These are phyloP conservation scores for Tenodera sinensis DNA, from an alignment of 2,888 invertebrate species.

Conservation along the genomic window DNA sequence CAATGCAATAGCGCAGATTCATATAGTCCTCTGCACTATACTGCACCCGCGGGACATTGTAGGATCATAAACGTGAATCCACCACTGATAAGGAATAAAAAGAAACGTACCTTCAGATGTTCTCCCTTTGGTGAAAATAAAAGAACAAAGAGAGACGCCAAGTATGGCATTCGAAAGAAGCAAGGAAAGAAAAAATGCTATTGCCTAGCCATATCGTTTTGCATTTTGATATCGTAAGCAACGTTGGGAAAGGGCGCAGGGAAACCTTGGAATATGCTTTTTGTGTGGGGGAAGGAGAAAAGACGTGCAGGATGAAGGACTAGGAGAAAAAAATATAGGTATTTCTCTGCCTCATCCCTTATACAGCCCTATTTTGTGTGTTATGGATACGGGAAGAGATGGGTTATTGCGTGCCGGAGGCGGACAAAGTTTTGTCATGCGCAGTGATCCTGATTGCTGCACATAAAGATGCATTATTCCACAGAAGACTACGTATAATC, in stretches of 20 bases:
- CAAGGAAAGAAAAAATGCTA: background rate
- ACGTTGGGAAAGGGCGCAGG: background rate
- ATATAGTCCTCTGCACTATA: too few relatives aligned
- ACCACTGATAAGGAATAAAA: background rate
- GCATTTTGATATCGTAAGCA: slow-evolving; percentile 12
- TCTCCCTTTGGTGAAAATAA: background rate
- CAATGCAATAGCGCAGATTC: too few relatives aligned
- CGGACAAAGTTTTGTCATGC: background rate
- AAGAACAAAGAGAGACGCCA: background rate
- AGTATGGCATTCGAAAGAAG: slow-evolving; percentile 1
- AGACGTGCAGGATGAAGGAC: background rate
- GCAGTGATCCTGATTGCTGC: background rate
- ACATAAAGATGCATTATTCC: background rate
- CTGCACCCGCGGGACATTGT: too few relatives aligned
- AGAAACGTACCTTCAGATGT: background rate
- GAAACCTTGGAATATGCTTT: background rate
- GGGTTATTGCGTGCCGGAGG: background rate
- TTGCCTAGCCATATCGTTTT: slow-evolving; percentile 20
- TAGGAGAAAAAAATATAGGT: background rate
- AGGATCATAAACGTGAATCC: background rate
- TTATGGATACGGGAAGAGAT: background rate
- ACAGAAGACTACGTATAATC: background rate
- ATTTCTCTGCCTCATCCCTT: background rate
- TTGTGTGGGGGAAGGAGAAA: background rate
- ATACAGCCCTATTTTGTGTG: background rate